Percentiles rank a stretch among this genome's conserved stretches.
Evolutionary conservation across 1,140 invertebrate genomes (phyloP).

Genomic region (Halesus radiatus): DNA sequence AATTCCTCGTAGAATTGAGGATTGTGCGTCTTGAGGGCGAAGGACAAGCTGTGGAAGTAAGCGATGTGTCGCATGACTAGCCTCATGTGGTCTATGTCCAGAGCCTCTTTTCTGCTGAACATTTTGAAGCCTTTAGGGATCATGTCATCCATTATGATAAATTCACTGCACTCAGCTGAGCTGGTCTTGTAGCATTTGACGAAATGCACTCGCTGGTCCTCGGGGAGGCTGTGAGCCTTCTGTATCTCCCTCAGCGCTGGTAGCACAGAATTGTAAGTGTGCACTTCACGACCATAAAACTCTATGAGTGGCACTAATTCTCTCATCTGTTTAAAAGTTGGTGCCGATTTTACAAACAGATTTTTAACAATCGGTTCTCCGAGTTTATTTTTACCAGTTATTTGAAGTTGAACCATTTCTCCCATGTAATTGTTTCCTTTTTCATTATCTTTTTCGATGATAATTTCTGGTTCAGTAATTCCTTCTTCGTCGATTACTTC

Average conservation of each 20-base stretch:
- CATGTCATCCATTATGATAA: constrained; percentile 34
- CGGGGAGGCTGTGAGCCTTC: neutral
- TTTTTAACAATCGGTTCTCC: constrained; percentile 1
- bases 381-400: constrained; percentile 14
- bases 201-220: constrained; percentile 3
- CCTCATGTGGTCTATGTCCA: constrained; percentile 35
- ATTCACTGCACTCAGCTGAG: neutral
- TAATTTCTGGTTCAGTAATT: neutral
- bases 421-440: constrained; percentile 41
- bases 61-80: constrained; percentile 17
- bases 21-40: constrained; percentile 26
- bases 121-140: constrained; percentile 5
- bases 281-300: constrained; percentile 2
- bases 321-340: neutral
- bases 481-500: neutral
- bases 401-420: neutral
- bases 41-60: constrained; percentile 30
- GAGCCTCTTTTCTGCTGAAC: constrained; percentile 5
- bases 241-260: neutral
- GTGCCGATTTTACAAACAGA: constrained; percentile 28
- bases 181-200: constrained; percentile 9
- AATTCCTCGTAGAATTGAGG: constrained; percentile 15
- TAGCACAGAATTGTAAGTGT: constrained; percentile 16
- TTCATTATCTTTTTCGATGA: neutral
- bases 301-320: neutral